Evolutionary conservation across 2,888 invertebrate genomes (phyloP), one percentile per base, ranked within the genome.

Genomic region (Pyrocoelia pectoralis): DNA sequence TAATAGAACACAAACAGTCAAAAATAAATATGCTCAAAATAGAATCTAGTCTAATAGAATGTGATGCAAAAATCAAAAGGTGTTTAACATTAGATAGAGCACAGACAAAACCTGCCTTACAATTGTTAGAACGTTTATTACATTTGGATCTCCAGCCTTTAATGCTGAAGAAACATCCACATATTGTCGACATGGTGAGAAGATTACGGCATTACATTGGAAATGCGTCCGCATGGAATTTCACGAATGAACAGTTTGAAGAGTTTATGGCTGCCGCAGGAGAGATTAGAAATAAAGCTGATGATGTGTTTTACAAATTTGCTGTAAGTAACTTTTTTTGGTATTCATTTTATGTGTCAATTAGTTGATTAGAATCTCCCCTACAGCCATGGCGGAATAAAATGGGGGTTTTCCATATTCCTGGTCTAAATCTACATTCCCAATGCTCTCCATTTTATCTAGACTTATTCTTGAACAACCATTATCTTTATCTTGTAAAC

Each of bases 101-200:
- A 0, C 89, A 93, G 72, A 88, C 91, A 0, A 89, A 91, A 29
- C 81, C 86, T 59, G 93, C 93, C 67, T 78, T 94, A 29, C 86
- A 88, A 54, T 82, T 89, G 1, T 81, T 95, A 69, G 89, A 91
- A 43, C 86, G 79, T 9, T 81, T 85, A 70, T 73, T 83, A 76
- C 84, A 84, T 5, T 74, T 91, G 62, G 81, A 88, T 3, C 77
- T 91, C 15, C 89, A 89, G 65, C 87, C 89, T 0, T 79, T 93
- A 15, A 93, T 93, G 90, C 79, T 95, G 41, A 86, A 92, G 58
- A 94, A 94, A 71, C 92, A 94, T 82, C 90, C 93, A 0, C 87
- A 89, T 48, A 86, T 91, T 69, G 85, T 94, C 48, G 90, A 92
- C 74, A 93, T 93, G 0, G 86, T 94, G 54, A 89, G 90, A 72